Conservation (phyloP, 2,797 vertebrate genomes). For the Pangasius macronema region DNA sequence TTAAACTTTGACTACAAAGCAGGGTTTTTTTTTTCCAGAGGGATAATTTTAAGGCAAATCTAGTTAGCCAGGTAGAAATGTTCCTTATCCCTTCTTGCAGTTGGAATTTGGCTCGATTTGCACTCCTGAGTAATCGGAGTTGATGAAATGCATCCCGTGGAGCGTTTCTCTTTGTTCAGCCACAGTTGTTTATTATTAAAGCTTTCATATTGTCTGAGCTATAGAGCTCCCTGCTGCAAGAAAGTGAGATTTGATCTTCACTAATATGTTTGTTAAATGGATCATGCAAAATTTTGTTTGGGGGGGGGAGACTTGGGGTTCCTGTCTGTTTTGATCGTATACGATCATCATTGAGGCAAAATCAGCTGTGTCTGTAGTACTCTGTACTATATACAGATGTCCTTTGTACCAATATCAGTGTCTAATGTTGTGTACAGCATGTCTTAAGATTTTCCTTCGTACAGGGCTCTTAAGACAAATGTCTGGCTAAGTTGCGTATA, state of each 20-base stretch:
- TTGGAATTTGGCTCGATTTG: not conserved
- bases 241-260: slow-evolving; percentile 11
- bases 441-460: slow-evolving; percentile 12
- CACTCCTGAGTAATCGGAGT: not conserved
- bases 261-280: slow-evolving; percentile 1
- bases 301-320: not conserved
- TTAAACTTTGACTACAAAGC: not conserved
- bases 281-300: not conserved
- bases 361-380: not conserved
- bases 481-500: not conserved
- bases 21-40: not conserved
- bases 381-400: not conserved
- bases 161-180: slow-evolving; percentile 31
- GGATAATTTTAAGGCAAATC: not conserved
- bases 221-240: not conserved
- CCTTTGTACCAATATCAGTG: not conserved
- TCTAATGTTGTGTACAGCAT: not conserved
- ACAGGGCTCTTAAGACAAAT: not conserved
- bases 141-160: slow-evolving; percentile 5
- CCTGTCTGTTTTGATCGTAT: not conserved
- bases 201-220: slow-evolving; percentile 8
- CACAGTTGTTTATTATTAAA: slow-evolving; percentile 33
- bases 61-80: not conserved
- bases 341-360: not conserved
- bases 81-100: not conserved